Base-by-base conservation (phyloP, 2,888 invertebrate species). In the Nomada lathburiana region DNA sequence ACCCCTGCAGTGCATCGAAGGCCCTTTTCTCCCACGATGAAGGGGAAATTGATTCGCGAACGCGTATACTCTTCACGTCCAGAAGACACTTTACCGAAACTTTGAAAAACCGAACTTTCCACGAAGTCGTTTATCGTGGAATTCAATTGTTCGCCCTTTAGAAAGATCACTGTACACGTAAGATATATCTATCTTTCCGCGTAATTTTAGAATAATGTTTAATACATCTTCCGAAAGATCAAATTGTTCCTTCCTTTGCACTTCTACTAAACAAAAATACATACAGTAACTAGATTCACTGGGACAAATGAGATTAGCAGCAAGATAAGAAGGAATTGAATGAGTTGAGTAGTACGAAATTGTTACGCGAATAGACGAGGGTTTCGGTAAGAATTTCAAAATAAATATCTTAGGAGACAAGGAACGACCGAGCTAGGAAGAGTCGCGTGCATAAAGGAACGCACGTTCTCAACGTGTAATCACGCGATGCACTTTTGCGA, bases 401-500 rank as follows among this genome's bases (percentile, higher is more conserved):
- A 44, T 23, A 68, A 52, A 44, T 64, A 44, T 64, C 44, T 20
- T 13, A 13, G 10, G 18, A 26, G 26, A 55, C 42, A 9, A 55
- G 23, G 62, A 26, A 36, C 29, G 20, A 57, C 20, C 3, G 36
- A 57, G 11, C 20, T 16, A 26, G 7, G 13, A 44, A 42, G 47
- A 64, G 10, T 52, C 50, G 76, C 59, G 69, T 60, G 26, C 20
- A 72, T 63, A 59, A 0, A 64, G 71, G 63, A 82, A 72, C 82
- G 68, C 82, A 53, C 1, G 29, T 76, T 60, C 68, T 13, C 36
- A 26, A 13, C n/a, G 50, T 29, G 57, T 76, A 86, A 82, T 78
- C 86, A 86, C 86, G 88, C 86, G 59, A 88, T 67, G 55, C 64
- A 42, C 60, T 26, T 76, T 63, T 65, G 55, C 69, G 73, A 59